These are phyloP conservation scores for Tetragonula carbonaria DNA, from an alignment of 2,888 invertebrate species.

Conservation along the genomic window DNA sequence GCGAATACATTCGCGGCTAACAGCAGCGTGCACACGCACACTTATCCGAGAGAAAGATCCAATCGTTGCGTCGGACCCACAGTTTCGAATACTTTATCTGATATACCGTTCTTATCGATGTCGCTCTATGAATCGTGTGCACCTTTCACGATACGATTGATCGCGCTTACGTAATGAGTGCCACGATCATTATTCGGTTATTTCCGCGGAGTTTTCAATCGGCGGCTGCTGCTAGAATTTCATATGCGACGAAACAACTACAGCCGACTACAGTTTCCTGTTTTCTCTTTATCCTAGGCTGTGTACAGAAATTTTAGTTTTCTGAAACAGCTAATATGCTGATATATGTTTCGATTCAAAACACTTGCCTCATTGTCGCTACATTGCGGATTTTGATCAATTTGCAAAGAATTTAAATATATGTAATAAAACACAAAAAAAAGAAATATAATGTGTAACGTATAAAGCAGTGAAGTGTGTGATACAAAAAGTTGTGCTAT, in stretches of 20 bases:
- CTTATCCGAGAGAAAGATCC: conserved; percentile 18
- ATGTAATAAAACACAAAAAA: no score
- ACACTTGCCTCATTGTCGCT: no score
- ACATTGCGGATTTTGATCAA: no score
- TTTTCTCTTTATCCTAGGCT: not conserved
- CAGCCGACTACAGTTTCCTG: not conserved
- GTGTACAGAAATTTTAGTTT: no score
- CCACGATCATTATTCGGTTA: not conserved
- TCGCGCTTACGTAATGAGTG: not conserved
- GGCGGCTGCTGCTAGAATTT: not conserved
- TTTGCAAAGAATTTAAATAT: no score
- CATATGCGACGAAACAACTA: not conserved
- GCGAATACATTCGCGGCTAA: conserved; percentile 36
- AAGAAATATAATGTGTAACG: no score
- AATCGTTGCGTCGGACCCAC: conserved; percentile 22
- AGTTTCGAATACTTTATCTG: conserved; percentile 14
- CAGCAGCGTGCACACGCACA: not conserved
- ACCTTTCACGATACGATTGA: not conserved
- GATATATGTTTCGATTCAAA: no score
- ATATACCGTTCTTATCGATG: conserved; percentile 1
- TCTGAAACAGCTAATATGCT: no score
- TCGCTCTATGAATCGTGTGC: not conserved
- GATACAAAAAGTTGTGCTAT: no score
- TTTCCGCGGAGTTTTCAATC: not conserved
- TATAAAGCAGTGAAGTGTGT: no score